Evolutionary conservation across 2,888 invertebrate genomes (phyloP), one percentile per base, ranked within the genome.

Genomic region (Elegia similella): DNA sequence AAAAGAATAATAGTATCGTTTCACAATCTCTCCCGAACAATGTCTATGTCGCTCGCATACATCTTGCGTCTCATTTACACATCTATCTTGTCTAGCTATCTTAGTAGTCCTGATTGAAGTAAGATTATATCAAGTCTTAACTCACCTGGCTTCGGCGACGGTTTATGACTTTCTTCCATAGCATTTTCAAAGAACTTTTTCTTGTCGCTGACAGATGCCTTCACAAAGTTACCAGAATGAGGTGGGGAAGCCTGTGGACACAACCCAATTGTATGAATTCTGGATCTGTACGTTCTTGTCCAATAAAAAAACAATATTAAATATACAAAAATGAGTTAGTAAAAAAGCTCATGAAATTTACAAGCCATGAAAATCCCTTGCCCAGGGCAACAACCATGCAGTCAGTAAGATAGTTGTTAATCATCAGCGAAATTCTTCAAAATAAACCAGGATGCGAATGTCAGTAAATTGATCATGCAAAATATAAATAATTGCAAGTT

Each of bases 151-250:
- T 96, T 97, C 54, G 95, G 95, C 70, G 95, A 94, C 64, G 96
- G 95, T 86, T 96, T 96, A 70, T 96, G 95, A 84, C 96, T 96
- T 84, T 97, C 97, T 89, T 98, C 97, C 95, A 98, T 98, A 62
- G 98, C 98, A 80, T 96, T 95, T 92, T 99, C 98, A 86, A 99
- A 99, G 90, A 98, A 97, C 80, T 95, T 96, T 88, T 97, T 97
- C 92, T 97, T 97, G 89, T 98, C 97, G 84, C 96, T 97, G 78
- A 98, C 98, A 62, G 96, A 95, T 82, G 97, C 95, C 92, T 96
- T 96, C 78, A 94, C 94, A 78, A 94, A 93, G 86, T 93, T 94
- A 75, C 93, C 94, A 80, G 95, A 94, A 75, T 95, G 94, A 75
- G 95, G 95, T 73, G 94, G 94, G 72, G 95, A 93, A 81, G 93